These are phyloP conservation scores for Saccopteryx leptura DNA, from an alignment of 2,113 vertebrate species.

Conservation along the genomic window DNA sequence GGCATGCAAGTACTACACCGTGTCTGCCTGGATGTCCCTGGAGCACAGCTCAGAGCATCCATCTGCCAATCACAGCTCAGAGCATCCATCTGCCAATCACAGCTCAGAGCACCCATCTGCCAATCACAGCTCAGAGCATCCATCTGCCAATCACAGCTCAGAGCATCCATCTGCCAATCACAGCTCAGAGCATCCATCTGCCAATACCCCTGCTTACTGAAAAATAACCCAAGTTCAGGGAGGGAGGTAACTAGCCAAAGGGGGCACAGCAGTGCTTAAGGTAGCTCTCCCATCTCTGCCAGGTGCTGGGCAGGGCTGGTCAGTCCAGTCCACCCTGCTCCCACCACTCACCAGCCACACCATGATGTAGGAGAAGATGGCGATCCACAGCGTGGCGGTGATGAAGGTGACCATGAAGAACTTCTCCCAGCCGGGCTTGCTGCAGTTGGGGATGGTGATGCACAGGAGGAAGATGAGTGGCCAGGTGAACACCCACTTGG, in stretches of 20 bases:
- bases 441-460: slow-evolving; percentile 96
- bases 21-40: fast-evolving
- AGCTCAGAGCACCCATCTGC: fast-evolving
- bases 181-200: fast-evolving
- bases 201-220: background rate
- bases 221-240: background rate
- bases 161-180: fast-evolving
- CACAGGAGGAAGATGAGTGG: slow-evolving; percentile 95
- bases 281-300: fast-evolving
- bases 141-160: fast-evolving
- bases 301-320: background rate
- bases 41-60: fast-evolving
- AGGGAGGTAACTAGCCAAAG: background rate
- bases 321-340: fast-evolving
- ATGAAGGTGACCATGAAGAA: slow-evolving; percentile 97
- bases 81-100: fast-evolving
- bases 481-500: slow-evolving; percentile 97
- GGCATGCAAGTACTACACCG: fast-evolving
- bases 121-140: fast-evolving
- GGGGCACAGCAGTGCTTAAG: too few relatives aligned
- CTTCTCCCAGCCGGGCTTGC: slow-evolving; percentile 96
- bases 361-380: slow-evolving; percentile 99
- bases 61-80: background rate
- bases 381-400: slow-evolving; percentile 97
- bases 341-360: slow-evolving; percentile 97